phyloP scores from a whole-genome alignment of 2,797 vertebrate species.

The Rhynchotus rufescens region DNA sequence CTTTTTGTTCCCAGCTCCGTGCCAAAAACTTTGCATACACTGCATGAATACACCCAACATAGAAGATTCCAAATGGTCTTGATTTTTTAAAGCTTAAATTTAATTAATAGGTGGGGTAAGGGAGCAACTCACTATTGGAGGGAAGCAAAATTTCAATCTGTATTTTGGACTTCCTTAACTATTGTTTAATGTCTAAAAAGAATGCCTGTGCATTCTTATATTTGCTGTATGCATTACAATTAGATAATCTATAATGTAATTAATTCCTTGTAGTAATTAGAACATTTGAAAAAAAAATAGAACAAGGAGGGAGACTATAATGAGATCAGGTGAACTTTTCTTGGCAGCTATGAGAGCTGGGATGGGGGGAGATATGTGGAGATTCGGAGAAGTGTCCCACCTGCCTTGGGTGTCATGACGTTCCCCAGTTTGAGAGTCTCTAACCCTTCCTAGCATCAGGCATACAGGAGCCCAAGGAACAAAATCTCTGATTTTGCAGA shows the following conservation, averaged over 20 bases:
- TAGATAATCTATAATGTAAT: conserved; percentile 45
- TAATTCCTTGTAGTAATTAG: conserved; percentile 50
- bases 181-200: conserved; percentile 42
- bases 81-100: not conserved
- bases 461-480: not conserved
- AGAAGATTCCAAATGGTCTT: not conserved
- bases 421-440: not conserved
- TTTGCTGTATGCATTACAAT: conserved; percentile 15
- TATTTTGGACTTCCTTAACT: not conserved
- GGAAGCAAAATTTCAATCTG: not conserved
- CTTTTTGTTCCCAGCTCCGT: not conserved
- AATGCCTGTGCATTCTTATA: not conserved
- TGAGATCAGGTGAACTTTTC: not conserved
- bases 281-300: conserved; percentile 31
- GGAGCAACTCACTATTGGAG: conserved; percentile 4
- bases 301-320: not conserved
- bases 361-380: not conserved
- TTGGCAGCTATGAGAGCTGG: not conserved
- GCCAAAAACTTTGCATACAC: not conserved
- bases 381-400: not conserved
- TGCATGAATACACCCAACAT: not conserved
- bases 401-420: not conserved
- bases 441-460: not conserved
- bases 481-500: not conserved
- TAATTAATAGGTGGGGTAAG: conserved; percentile 43